These are phyloP conservation scores for Chloropsis cyanopogon DNA, from an alignment of 2,113 vertebrate species.

Conservation along the genomic window DNA sequence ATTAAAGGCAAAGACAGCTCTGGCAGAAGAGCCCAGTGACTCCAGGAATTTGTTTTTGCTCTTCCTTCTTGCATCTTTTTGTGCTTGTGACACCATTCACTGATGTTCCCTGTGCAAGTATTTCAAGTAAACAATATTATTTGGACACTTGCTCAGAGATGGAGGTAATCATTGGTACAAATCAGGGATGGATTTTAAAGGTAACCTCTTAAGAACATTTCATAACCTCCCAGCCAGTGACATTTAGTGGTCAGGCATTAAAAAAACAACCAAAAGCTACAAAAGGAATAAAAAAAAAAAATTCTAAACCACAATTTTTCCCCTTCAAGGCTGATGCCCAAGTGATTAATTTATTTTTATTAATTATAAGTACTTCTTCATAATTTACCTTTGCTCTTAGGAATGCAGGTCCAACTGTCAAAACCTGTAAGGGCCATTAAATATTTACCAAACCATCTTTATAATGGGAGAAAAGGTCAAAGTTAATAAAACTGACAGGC, in stretches of 20 bases:
- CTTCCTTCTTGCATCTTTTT: neutral
- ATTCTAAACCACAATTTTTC: neutral
- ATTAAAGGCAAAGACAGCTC: conserved; percentile 48
- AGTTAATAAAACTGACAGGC: conserved; percentile 81
- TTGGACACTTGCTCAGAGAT: neutral
- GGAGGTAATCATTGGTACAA: neutral
- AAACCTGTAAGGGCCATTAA: conserved; percentile 79
- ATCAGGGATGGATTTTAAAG: neutral
- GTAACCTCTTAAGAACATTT: neutral
- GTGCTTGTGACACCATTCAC: neutral
- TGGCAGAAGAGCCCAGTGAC: conserved; percentile 34
- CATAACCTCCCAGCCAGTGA: neutral
- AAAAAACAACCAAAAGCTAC: neutral
- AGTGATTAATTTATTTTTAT: conserved; percentile 50
- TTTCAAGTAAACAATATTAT: neutral
- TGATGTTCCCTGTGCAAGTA: neutral
- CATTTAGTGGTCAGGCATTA: neutral
- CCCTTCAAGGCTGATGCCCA: neutral
- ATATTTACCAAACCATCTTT: conserved; percentile 77
- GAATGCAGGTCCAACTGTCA: conserved; percentile 68
- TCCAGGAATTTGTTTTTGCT: neutral
- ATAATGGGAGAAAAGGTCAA: conserved; percentile 81
- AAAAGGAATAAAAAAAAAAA: neutral
- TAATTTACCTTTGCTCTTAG: conserved; percentile 35
- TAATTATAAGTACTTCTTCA: conserved; percentile 50